phyloP scores from a whole-genome alignment of 2,113 vertebrate genomes.

The Ctenomys sociabilis region DNA sequence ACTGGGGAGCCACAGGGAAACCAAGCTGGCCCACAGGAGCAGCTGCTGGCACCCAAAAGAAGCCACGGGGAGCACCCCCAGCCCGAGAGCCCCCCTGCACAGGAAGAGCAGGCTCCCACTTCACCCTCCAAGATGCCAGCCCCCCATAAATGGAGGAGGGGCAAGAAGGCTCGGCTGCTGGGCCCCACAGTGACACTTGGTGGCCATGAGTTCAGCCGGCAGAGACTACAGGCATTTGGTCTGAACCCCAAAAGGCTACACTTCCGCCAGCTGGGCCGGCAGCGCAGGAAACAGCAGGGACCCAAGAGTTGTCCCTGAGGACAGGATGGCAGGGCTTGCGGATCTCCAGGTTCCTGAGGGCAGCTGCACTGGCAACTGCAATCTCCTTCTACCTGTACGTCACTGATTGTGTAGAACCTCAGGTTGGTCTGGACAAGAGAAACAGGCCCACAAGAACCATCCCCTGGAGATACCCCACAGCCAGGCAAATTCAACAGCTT shows the following conservation, averaged over 20 bases:
- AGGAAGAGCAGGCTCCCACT: background rate
- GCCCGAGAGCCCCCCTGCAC: background rate
- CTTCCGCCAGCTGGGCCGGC: slow-evolving; percentile 89
- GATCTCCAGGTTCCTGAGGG: background rate
- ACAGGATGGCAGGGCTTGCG: rapidly evolving
- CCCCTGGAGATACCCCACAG: background rate
- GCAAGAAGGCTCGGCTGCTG: slow-evolving; percentile 72
- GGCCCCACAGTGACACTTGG: slow-evolving; percentile 86
- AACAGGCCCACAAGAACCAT: background rate
- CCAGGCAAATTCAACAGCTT: slow-evolving; percentile 61
- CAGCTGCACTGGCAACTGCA: background rate
- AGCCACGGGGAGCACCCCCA: background rate
- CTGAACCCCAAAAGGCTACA: slow-evolving; percentile 92
- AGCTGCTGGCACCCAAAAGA: slow-evolving; percentile 28
- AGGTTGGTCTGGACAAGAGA: background rate
- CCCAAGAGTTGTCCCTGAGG: background rate
- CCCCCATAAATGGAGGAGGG: background rate
- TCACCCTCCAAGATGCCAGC: background rate
- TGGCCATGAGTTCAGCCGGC: slow-evolving; percentile 88
- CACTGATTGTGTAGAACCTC: background rate
- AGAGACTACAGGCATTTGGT: slow-evolving; percentile 92
- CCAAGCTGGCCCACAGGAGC: slow-evolving; percentile 36
- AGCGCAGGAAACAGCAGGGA: slow-evolving; percentile 63
- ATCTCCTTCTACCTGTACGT: no score
- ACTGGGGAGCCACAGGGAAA: slow-evolving; percentile 72